Conservation (phyloP, 2,797 vertebrate genomes). For the Notamacropus eugenii region DNA sequence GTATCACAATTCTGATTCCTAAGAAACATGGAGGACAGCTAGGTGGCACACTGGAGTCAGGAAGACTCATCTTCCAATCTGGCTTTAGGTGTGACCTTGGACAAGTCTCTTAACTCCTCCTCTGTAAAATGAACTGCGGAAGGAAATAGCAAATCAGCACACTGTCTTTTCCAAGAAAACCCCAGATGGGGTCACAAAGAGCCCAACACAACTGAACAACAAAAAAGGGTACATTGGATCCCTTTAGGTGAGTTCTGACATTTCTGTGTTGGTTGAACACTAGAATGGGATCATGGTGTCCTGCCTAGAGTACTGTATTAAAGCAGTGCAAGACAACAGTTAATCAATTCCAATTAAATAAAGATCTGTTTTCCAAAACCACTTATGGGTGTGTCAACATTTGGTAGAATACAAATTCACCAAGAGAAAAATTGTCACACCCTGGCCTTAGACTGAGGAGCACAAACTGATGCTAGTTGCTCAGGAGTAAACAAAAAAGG, state of each 20-base stretch:
- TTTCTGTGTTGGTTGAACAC: background rate
- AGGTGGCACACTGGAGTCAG: no score
- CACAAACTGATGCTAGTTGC: background rate
- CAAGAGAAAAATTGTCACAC: conserved; percentile 2
- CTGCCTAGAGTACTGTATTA: background rate
- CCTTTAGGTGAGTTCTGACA: background rate
- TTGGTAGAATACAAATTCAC: conserved; percentile 38
- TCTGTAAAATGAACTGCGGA: background rate
- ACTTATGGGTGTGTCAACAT: conserved; percentile 7
- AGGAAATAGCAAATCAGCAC: background rate
- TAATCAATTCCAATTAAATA: conserved; percentile 12
- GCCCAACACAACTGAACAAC: background rate
- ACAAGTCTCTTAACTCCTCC: background rate
- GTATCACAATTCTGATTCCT: background rate
- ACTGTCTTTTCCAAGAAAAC: background rate
- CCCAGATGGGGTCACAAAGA: background rate
- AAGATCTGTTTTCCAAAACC: conserved; percentile 15
- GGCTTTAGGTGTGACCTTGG: background rate
- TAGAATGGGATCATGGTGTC: background rate
- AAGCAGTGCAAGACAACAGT: background rate
- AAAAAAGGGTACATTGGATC: background rate
- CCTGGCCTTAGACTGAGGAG: background rate
- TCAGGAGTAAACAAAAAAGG: conserved; percentile 22
- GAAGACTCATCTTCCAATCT: no score
- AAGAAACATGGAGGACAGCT: no score